Evolutionary conservation across 2,797 vertebrate species (phyloP).

Genomic region (Cirrhinus molitorella): DNA sequence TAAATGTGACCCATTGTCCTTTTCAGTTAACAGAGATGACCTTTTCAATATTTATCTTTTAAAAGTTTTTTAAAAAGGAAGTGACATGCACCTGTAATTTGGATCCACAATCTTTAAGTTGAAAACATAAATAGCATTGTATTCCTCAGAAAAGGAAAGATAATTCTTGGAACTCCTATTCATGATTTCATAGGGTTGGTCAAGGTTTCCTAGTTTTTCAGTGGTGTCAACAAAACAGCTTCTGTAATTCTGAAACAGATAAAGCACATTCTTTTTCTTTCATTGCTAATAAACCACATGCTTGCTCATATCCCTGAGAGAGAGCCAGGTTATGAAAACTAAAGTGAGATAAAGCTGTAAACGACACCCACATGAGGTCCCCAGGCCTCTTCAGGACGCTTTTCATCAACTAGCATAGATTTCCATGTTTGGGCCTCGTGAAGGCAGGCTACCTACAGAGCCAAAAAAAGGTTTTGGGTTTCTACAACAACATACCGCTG

Average conservation of each 20-base stretch:
- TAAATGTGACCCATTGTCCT: background rate
- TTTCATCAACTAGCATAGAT: constrained; percentile 22
- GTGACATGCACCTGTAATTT: background rate
- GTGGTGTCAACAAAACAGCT: constrained; percentile 41
- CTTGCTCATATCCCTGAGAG: background rate
- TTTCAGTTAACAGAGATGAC: background rate
- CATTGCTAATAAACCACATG: background rate
- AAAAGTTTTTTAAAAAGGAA: background rate
- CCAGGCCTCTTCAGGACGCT: constrained; percentile 19
- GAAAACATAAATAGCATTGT: constrained; percentile 40
- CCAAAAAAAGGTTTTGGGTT: background rate
- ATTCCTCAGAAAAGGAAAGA: constrained; percentile 42
- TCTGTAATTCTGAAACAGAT: constrained; percentile 34
- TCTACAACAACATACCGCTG: background rate
- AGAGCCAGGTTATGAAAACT: constrained; percentile 7
- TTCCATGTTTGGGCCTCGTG: constrained; percentile 51
- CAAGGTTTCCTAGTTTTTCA: constrained; percentile 8
- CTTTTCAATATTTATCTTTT: background rate
- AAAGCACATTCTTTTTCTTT: background rate
- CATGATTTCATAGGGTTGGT: constrained; percentile 52
- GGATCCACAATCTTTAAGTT: background rate
- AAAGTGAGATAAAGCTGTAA: constrained; percentile 6
- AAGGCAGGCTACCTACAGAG: constrained; percentile 44
- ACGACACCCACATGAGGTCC: constrained; percentile 27
- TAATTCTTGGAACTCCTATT: constrained; percentile 42